Conservation (phyloP, 2,113 vertebrate species). For the Madoqua kirkii region DNA sequence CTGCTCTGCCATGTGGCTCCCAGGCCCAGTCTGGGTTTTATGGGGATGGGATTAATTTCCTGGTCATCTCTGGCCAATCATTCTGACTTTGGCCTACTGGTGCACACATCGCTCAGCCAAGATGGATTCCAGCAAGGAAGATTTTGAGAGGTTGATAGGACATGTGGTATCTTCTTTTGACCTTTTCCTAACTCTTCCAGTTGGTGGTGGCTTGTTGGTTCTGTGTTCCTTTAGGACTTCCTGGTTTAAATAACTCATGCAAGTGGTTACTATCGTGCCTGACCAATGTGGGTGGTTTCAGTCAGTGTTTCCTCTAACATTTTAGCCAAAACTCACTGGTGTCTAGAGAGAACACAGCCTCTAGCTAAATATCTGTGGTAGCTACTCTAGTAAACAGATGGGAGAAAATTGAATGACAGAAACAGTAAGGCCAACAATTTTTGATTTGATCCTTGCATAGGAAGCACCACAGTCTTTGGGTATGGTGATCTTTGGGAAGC, state of each 20-base stretch:
- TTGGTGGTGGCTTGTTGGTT: not conserved
- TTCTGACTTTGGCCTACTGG: not conserved
- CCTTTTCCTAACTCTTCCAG: not conserved
- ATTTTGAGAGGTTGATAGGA: not conserved
- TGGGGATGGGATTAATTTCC: not conserved
- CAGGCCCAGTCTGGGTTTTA: not conserved
- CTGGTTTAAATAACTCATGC: not conserved
- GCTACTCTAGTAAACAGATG: not conserved
- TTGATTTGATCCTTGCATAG: not conserved
- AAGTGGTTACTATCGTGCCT: not conserved
- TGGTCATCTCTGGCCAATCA: not conserved
- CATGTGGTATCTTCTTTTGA: not conserved
- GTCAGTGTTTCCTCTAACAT: not conserved
- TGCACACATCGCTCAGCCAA: not conserved
- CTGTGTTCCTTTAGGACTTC: not conserved
- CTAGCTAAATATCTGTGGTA: not conserved
- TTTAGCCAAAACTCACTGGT: not conserved
- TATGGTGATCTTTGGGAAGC: not conserved
- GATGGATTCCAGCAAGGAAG: not conserved
- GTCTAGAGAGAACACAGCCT: not conserved
- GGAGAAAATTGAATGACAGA: not conserved
- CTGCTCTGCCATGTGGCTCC: not conserved
- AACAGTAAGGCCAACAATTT: not conserved
- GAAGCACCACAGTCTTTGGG: not conserved
- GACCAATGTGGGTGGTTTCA: not conserved